Conservation (phyloP, 2,113 vertebrate genomes). For the Carettochelys insculpta region DNA sequence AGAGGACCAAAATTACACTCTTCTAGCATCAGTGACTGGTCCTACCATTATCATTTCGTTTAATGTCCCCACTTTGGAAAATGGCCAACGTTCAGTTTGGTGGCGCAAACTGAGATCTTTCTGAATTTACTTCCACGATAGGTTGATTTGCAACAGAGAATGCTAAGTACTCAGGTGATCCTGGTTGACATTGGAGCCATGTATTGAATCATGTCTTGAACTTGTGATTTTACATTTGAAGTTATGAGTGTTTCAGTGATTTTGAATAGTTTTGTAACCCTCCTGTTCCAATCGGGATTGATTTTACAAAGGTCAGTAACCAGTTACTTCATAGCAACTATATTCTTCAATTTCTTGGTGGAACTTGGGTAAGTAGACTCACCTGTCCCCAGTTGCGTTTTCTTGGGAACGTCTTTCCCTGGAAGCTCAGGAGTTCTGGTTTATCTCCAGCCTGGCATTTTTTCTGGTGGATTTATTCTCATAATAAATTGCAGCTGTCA, state of each 20-base stretch:
- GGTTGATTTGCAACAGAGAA: neutral
- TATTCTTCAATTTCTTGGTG: neutral
- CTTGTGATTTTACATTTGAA: neutral
- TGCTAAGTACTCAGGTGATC: neutral
- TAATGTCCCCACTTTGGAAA: neutral
- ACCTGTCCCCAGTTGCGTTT: neutral
- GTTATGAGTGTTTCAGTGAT: neutral
- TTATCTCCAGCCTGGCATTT: neutral
- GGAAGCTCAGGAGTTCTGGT: neutral
- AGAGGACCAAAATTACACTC: too few relatives aligned
- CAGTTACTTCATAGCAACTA: neutral
- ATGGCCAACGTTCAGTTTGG: neutral
- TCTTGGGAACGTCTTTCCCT: neutral
- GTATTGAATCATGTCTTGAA: neutral
- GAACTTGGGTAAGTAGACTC: neutral
- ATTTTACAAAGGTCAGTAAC: neutral
- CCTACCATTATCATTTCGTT: neutral
- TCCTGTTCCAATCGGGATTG: neutral
- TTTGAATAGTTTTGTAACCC: neutral
- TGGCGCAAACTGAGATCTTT: neutral
- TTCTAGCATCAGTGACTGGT: neutral
- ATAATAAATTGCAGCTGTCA: neutral
- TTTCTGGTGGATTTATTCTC: neutral
- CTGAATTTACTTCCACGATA: neutral
- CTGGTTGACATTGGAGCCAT: neutral